Percentiles rank a stretch among this genome's conserved stretches.
phyloP scores from a whole-genome alignment of 2,888 invertebrate genomes.

The Quadroppia sp. region DNA sequence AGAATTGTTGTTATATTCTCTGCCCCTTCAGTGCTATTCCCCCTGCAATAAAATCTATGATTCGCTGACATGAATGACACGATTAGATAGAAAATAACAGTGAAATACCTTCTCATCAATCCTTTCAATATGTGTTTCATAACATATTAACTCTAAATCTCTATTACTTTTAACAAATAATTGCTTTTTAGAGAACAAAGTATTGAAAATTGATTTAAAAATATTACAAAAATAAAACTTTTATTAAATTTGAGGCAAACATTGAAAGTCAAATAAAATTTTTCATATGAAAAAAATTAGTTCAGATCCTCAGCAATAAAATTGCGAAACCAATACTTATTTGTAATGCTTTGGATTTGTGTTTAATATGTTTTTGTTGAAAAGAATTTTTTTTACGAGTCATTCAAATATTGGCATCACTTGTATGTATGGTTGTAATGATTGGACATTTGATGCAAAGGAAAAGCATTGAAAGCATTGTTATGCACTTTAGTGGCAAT shows the following conservation, averaged over 20 bases:
- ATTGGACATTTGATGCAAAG: conserved; percentile 28
- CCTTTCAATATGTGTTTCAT: not conserved
- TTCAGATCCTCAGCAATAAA: not conserved
- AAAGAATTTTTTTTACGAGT: conserved; percentile 23
- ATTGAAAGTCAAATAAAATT: conserved; percentile 10
- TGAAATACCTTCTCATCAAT: not conserved
- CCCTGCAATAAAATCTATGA: conserved; percentile 23
- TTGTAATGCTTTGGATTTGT: not conserved
- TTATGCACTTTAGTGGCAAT: not conserved
- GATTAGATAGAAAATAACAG: not conserved
- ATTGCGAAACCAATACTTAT: conserved; percentile 20
- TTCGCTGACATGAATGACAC: conserved; percentile 35
- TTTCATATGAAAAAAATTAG: not conserved
- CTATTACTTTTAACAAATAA: not conserved
- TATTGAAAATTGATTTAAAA: conserved; percentile 8
- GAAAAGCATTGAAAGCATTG: conserved; percentile 22
- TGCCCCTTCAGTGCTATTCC: conserved; percentile 8
- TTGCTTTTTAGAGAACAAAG: not conserved
- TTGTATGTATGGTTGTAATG: not conserved
- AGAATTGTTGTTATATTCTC: not conserved
- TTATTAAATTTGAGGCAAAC: not conserved
- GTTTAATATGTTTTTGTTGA: not conserved
- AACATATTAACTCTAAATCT: not conserved
- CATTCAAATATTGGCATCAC: conserved; percentile 28
- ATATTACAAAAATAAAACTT: not conserved